These are phyloP conservation scores for Spea bombifrons DNA, from an alignment of 2,113 vertebrate genomes.

Conservation along the genomic window DNA sequence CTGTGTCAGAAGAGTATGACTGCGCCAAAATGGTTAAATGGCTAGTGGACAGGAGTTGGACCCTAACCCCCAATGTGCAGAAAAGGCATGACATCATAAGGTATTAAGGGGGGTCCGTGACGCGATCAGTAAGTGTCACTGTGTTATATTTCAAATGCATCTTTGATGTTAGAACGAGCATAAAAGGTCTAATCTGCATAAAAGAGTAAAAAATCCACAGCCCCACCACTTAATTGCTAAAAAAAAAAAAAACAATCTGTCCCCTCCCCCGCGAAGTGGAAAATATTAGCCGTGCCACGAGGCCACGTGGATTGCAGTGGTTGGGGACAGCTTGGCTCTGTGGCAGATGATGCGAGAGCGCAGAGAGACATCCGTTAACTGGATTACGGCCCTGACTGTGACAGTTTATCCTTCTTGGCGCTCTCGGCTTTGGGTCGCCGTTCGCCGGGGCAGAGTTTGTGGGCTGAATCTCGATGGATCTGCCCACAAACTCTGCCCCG, in stretches of 20 bases:
- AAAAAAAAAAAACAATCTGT: background rate
- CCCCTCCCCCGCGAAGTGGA: background rate
- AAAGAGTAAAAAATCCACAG: no score
- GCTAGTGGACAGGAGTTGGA: background rate
- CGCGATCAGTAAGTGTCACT: no score
- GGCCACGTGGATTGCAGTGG: conserved; percentile 35
- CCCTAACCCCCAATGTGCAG: no score
- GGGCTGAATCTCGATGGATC: conserved; percentile 36
- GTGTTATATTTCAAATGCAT: no score
- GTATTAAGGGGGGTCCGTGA: background rate
- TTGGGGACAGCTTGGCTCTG: conserved; percentile 49
- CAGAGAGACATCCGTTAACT: conserved; percentile 55
- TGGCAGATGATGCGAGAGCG: conserved; percentile 48
- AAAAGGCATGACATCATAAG: background rate
- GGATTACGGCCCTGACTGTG: conserved; percentile 57
- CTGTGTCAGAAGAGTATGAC: background rate
- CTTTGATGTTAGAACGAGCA: no score
- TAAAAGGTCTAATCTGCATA: no score
- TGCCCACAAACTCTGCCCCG: no score
- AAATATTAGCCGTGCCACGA: conserved; percentile 17
- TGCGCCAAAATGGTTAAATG: background rate
- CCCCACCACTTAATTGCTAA: no score
- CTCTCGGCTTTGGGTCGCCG: conserved; percentile 49
- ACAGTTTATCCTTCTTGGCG: conserved; percentile 52
- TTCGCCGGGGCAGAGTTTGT: conserved; percentile 7